Evolutionary conservation across 2,113 vertebrate genomes (phyloP), one percentile per base, ranked within the genome.

Genomic region (Oreochromis aureus): DNA sequence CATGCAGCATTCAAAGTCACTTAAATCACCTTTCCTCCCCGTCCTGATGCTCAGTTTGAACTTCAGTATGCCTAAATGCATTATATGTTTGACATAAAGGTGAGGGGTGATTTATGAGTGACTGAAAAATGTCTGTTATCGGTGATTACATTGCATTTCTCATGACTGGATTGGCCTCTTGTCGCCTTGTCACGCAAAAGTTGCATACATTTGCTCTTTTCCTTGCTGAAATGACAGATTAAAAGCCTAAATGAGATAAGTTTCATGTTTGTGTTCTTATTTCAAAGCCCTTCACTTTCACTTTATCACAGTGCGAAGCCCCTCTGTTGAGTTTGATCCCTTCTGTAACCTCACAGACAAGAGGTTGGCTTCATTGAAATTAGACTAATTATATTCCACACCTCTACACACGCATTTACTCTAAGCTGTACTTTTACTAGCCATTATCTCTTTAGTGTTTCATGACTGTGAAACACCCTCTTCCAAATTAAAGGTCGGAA

Each of bases 301-400:
- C 83, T 85, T 87, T 82, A 80, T 56, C 84, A 81, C 59, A 76
- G 56, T 32, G 39, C 79, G 89, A 89, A 89, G 27, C 82, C 87
- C 87, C 89, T 73, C 48, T 11, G 84, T 36, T 88, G 80, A 89
- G 84, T 79, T 86, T 92, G 84, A 93, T 90, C 83, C 81, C 71
- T 48, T 91, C 78, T 84, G 84, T 89, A 84, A 84, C 59, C 89
- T 89, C 87, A 89, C 84, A 94, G 91, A 91, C 88, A 87, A 91
- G 90, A 34, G 89, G 91, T 94, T 96, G 85, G 87, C 93, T 86
- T 95, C 92, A 89, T 90, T 94, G 91, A 94, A 97, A 96, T 96
- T 90, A 96, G 95, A 81, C 92, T 93, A 96, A 97, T 96, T 96
- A 97, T 96, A 96, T 93, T 95, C 91, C 93, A 87, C 89, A 90